Base-by-base conservation (phyloP, 2,113 vertebrate genomes). In the Xiphophorus maculatus region DNA sequence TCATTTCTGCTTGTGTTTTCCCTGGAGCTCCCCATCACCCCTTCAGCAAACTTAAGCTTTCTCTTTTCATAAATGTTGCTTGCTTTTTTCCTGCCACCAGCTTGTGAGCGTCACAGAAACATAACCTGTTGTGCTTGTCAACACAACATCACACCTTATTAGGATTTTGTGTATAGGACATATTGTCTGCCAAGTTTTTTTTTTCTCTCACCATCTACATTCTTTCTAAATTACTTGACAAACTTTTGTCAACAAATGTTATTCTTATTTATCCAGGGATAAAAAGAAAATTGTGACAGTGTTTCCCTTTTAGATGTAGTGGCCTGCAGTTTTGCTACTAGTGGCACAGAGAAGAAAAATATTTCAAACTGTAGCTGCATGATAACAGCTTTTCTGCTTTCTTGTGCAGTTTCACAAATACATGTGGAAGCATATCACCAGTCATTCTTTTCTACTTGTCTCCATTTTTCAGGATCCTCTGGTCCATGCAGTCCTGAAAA, bases 41-140 rank as follows among this genome's bases (percentile, higher is more conserved):
- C 58, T 66, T 70, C 69, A 8, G 15, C 70, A 67, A 33, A 84
- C 77, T 61, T 33, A 0, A 64, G 54, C 78, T 13, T 79, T 82
- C 83, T 76, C 32, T 76, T 76, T 13, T 76, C 64, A 63, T 63
- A 66, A 2, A 22, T 66, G 35, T 79, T 76, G 35, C 60, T 74
- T 32, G 64, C 79, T 73, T 65, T 65, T 42, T 58, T 13, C 44
- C 60, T 72, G 15, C 72, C 74, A 35, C 84, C 74, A 63, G 71
- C 58, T 71, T 8, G 68, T 0, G 58, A 71, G 37, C 37, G 48
- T 51, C 40, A 61, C 77, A 33, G 70, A 63, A 87, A 48, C 58
- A 72, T 75, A 73, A 25, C n/a, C 68, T 14, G 27, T 72, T 67
- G 48, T 22, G 60, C 58, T 69, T 68, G 30, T 12, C 69, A 82